Evolutionary conservation across 2,113 vertebrate species (phyloP).

Genomic region (Holacanthus passer): DNA sequence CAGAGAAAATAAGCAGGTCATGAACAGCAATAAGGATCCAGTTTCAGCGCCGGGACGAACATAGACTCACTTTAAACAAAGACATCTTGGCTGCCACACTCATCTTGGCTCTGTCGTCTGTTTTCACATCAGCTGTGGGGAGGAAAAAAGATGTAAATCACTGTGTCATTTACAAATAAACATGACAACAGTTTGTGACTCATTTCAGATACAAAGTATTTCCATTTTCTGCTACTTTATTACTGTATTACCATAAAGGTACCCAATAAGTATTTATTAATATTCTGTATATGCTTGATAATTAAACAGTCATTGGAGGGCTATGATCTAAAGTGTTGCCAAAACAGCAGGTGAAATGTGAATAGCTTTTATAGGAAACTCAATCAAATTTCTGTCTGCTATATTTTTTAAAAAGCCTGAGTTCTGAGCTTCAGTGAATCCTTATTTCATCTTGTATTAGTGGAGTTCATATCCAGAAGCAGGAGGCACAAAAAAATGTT

Average conservation of each 20-base stretch:
- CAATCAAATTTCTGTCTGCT: background rate
- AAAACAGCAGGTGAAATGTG: background rate
- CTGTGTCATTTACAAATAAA: background rate
- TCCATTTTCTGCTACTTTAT: too few species aligned
- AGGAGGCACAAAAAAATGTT: background rate
- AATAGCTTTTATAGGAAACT: background rate
- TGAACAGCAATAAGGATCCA: slow-evolving; percentile 4
- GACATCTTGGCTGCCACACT: slow-evolving; percentile 89
- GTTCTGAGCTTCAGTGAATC: background rate
- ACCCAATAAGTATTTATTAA: too few species aligned
- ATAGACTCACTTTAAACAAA: slow-evolving; percentile 85
- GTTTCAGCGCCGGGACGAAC: slow-evolving; percentile 14
- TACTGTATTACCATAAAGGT: too few species aligned
- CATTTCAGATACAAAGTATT: too few species aligned
- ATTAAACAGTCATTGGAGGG: too few species aligned
- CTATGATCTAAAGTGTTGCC: too few species aligned
- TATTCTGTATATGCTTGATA: too few species aligned
- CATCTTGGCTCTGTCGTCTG: slow-evolving; percentile 85
- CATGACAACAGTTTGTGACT: background rate
- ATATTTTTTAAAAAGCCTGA: too few species aligned
- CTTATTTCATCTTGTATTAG: background rate
- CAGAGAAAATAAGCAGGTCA: slow-evolving; percentile 23
- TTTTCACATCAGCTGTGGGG: slow-evolving; percentile 82
- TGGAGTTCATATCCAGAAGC: background rate
- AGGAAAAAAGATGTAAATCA: slow-evolving; percentile 16